Percentiles rank a stretch among this genome's conserved stretches.
Evolutionary conservation across 2,113 vertebrate species (phyloP).

Genomic region (Gavia stellata): DNA sequence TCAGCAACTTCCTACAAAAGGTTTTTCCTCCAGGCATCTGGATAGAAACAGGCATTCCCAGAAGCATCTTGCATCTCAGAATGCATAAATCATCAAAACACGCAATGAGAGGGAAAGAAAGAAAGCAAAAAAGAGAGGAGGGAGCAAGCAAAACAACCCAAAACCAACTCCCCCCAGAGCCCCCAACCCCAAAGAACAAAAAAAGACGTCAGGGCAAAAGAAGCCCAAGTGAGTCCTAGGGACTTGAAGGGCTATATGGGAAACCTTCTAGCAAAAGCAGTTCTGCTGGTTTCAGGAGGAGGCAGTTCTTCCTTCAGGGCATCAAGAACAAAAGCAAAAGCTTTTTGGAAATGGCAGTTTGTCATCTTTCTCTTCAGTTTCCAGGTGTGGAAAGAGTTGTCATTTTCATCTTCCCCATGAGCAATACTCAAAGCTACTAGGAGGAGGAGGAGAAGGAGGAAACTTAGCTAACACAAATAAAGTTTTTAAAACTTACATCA

Average conservation of each 20-base stretch:
- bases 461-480: background rate
- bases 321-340: background rate
- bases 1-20: background rate
- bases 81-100: background rate
- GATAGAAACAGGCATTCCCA: background rate
- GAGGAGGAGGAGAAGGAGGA: background rate
- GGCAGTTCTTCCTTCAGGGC: background rate
- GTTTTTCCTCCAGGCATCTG: background rate
- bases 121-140: background rate
- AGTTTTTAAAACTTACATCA: background rate
- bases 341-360: background rate
- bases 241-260: background rate
- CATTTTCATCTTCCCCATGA: background rate
- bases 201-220: background rate
- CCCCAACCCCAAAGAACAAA: background rate
- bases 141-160: background rate
- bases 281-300: background rate
- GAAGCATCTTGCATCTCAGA: background rate
- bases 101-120: background rate
- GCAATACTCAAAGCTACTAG: background rate
- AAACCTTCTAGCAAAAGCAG: background rate
- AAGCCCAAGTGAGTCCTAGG: background rate
- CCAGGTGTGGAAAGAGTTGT: background rate
- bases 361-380: background rate
- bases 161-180: background rate